Base-by-base conservation (phyloP, 2,113 vertebrate species). In the Neolamprologus tretocephalus region DNA sequence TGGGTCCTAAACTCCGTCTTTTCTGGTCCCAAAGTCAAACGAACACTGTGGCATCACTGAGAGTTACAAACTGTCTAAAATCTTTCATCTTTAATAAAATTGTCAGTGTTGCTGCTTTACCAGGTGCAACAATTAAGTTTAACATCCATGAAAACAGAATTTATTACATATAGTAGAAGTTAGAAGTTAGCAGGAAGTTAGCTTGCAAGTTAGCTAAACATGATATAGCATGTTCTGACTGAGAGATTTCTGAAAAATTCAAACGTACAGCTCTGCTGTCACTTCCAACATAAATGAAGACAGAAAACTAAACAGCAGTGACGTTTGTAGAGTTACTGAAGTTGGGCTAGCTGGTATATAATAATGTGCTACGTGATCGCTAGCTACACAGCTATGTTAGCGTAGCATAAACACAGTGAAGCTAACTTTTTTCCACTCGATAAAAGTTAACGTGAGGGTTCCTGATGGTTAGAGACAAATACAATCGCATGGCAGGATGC, bases 401-500 rank as follows among this genome's bases (percentile, higher is more conserved):
- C 53, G 0, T 54, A 23, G 0, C 4, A 23, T 55, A 23, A 55
- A 57, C 54, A 55, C 21, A 23, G 21, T 55, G 53, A 55, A 55
- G 10, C n/a, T 21, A 54, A 54, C n/a, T 2, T 54, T 54, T 54
- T 54, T 23, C 11, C n/a, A 55, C 21, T 13, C 1, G 1, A 55
- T 23, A 23, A 55, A 55, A 23, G 53, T 7, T 2, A 55, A 1
- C 0, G 0, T 4, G 53, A 13, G 0, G 11, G 53, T 55, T 55
- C 11, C n/a, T 0, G 21, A 7, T 55, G 53, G 21, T 55, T 12
- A 23, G 53, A 0, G 0, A 28, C 55, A 58, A 28, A 58, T 58
- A 0, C 0, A 17, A 28, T 58, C 1, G 0, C 8, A 58, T 31
- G 26, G 55, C 55, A 17, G 55, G 26, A 58, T 58, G 55, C 14